These are phyloP conservation scores for Neomicropteryx cornuta DNA, from an alignment of 1,140 invertebrate species.

Conservation along the genomic window DNA sequence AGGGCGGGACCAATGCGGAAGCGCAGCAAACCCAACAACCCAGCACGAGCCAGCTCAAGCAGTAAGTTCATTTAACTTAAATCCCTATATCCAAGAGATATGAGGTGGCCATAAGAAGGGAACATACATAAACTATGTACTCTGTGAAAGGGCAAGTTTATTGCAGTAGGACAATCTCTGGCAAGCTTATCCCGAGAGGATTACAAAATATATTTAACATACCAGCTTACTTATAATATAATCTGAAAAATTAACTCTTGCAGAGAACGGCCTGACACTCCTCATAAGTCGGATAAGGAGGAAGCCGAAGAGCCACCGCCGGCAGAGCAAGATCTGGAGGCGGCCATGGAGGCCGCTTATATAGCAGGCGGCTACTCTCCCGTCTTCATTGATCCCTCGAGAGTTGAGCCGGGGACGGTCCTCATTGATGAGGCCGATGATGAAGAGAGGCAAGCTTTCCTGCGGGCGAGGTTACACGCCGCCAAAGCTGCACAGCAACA, in stretches of 20 bases:
- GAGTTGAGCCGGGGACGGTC: constrained; percentile 75
- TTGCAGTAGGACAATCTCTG: too few relatives aligned
- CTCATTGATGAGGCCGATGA: constrained; percentile 74
- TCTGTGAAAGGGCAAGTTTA: too few relatives aligned
- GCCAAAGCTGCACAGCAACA: constrained; percentile 23
- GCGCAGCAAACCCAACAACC: constrained; percentile 1
- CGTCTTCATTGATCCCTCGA: constrained; percentile 48
- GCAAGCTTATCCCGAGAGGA: too few relatives aligned
- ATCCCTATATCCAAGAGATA: too few relatives aligned
- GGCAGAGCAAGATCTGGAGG: constrained; percentile 29
- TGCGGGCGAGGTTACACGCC: constrained; percentile 42
- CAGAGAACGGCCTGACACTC: too few relatives aligned
- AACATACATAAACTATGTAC: too few relatives aligned
- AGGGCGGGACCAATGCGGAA: not conserved
- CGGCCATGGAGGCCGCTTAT: constrained; percentile 45
- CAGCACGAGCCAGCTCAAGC: too few relatives aligned
- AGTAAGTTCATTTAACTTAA: too few relatives aligned
- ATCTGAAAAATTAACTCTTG: too few relatives aligned
- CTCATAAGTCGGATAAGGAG: constrained; percentile 20
- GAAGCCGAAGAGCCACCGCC: constrained; percentile 14
- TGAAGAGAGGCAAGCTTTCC: constrained; percentile 59
- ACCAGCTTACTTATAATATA: too few relatives aligned
- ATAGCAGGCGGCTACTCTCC: constrained; percentile 77
- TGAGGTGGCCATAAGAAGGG: too few relatives aligned
- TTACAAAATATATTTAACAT: too few relatives aligned